Conservation (phyloP, 2,797 vertebrate genomes). For the Coregonus suidteri region DNA sequence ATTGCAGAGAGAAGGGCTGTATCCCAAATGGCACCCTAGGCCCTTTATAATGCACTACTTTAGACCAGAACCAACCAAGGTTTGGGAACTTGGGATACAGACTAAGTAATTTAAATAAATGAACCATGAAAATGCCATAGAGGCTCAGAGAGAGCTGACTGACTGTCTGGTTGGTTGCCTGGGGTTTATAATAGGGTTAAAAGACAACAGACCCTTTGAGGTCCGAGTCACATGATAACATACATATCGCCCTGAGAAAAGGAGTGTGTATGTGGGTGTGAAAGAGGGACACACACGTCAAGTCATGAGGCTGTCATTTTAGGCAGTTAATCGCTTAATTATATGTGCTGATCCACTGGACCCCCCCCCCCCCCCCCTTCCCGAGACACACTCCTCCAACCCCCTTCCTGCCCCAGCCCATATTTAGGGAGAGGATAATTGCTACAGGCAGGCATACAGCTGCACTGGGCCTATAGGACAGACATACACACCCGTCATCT, state of each 20-base stretch:
- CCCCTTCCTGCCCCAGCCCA: slow-evolving; percentile 46
- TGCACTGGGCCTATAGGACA: slow-evolving; percentile 71
- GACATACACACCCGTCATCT: slow-evolving; percentile 42
- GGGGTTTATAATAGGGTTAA: slow-evolving; percentile 27
- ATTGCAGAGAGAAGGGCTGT: neutral
- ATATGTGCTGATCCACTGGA: slow-evolving; percentile 47
- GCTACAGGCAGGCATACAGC: slow-evolving; percentile 73
- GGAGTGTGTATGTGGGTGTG: slow-evolving; percentile 23
- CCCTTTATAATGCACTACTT: neutral
- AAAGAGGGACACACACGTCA: slow-evolving; percentile 18
- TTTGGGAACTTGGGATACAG: neutral
- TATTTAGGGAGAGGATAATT: slow-evolving; percentile 70
- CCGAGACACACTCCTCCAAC: neutral
- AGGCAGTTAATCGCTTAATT: slow-evolving; percentile 68
- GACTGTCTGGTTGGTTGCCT: slow-evolving; percentile 28
- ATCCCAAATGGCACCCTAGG: neutral
- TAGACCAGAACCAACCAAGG: neutral
- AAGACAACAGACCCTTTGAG: slow-evolving; percentile 62
- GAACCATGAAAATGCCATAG: slow-evolving; percentile 55
- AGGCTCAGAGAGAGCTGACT: slow-evolving; percentile 21
- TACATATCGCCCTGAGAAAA: slow-evolving; percentile 57
- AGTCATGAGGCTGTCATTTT: slow-evolving; percentile 58
- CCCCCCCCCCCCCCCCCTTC: slow-evolving; percentile 16
- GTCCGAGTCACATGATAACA: slow-evolving; percentile 58
- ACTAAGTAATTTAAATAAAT: slow-evolving; percentile 42